Conservation (phyloP, 2,888 invertebrate species). For the Limnephilus lunatus region DNA sequence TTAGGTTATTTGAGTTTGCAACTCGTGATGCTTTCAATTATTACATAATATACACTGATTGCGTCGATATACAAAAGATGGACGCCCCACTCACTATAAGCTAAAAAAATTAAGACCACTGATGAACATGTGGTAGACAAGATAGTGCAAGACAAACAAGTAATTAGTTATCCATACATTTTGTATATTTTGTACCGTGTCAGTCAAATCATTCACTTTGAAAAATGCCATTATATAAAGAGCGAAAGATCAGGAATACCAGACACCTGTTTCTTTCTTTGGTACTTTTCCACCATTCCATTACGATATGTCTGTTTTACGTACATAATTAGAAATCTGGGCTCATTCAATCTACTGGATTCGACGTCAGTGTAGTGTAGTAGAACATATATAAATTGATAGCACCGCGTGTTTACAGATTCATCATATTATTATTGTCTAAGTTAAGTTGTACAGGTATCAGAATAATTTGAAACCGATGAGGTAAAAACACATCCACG, state of each 20-base stretch:
- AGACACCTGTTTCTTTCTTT: not conserved
- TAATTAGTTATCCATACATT: too few relatives aligned
- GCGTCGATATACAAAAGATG: not conserved
- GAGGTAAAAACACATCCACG: constrained; percentile 15
- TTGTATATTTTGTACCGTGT: not conserved
- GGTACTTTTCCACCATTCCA: not conserved
- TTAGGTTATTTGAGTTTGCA: not conserved
- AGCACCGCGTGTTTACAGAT: not conserved
- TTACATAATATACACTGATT: not conserved
- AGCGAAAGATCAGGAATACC: not conserved
- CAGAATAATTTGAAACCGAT: constrained; percentile 8
- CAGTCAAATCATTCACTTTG: not conserved
- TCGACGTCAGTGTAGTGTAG: not conserved
- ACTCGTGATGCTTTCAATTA: not conserved
- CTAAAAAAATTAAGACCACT: not conserved
- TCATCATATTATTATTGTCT: constrained; percentile 36
- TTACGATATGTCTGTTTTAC: not conserved
- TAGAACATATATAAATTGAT: not conserved
- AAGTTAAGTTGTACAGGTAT: constrained; percentile 37
- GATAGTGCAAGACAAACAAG: not conserved
- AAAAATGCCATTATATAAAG: not conserved
- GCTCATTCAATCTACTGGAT: not conserved
- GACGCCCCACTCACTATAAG: not conserved
- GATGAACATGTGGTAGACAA: not conserved
- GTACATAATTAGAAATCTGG: not conserved